Percentiles rank a stretch among this genome's conserved stretches.
Evolutionary conservation across 2,797 vertebrate species (phyloP).

Genomic region (Sebastes nivosus): DNA sequence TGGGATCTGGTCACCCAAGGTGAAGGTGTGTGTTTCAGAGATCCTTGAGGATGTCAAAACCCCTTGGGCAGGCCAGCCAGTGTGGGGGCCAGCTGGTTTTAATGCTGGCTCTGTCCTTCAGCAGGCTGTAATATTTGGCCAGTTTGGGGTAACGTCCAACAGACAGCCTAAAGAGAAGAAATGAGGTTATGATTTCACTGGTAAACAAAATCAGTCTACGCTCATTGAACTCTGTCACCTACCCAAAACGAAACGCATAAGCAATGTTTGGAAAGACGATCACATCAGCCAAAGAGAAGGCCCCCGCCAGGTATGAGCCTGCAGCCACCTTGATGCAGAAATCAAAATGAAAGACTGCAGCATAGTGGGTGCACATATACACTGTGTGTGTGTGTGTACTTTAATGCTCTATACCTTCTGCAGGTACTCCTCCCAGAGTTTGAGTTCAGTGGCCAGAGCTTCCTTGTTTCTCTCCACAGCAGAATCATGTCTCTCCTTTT

Average conservation of each 20-base stretch:
- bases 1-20: too few relatives aligned
- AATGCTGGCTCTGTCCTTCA: constrained; percentile 74
- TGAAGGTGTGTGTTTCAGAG: constrained; percentile 41
- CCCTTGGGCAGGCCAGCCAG: constrained; percentile 59
- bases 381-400: background rate
- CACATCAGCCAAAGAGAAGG: constrained; percentile 78
- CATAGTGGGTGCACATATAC: background rate
- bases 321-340: constrained; percentile 56
- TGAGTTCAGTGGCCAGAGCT: constrained; percentile 63
- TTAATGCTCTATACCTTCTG: constrained; percentile 61
- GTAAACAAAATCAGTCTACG: background rate
- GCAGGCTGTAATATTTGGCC: constrained; percentile 58
- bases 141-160: constrained; percentile 62
- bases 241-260: constrained; percentile 61
- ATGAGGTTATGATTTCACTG: background rate
- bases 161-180: constrained; percentile 54
- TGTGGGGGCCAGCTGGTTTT: constrained; percentile 65
- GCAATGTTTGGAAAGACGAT: constrained; percentile 73
- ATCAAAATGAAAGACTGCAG: background rate
- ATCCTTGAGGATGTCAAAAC: constrained; percentile 59
- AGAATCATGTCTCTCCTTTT: constrained; percentile 75
- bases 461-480: constrained; percentile 72
- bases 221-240: background rate
- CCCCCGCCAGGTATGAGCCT: constrained; percentile 62
- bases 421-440: constrained; percentile 80